A percentile compares a stretch with the other conserved stretches of the same genome.
These are phyloP conservation scores for Hydriomena furcata DNA, from an alignment of 2,888 invertebrate species.

Conservation along the genomic window DNA sequence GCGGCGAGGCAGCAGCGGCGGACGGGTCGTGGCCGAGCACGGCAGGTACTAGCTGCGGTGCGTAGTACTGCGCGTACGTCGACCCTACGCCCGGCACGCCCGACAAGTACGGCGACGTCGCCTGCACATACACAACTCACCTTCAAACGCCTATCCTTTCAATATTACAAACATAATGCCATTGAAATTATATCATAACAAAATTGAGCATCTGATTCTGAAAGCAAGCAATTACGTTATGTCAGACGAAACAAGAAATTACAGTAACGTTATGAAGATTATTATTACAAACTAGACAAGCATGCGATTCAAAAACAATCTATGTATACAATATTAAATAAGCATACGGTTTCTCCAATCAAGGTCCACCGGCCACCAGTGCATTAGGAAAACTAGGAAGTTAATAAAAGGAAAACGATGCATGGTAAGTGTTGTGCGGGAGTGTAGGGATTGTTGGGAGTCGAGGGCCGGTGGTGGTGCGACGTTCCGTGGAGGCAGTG, in stretches of 20 bases:
- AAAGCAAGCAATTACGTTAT: conserved; percentile 16
- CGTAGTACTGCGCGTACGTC: conserved; percentile 96
- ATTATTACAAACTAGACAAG: conserved; percentile 60
- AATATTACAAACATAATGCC: not conserved
- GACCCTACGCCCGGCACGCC: conserved; percentile 95
- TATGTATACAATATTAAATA: conserved; percentile 61
- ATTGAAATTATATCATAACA: conserved; percentile 10
- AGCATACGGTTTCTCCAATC: conserved; percentile 69
- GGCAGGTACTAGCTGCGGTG: conserved; percentile 94
- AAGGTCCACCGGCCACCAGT: conserved; percentile 74
- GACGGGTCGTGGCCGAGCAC: conserved; percentile 95
- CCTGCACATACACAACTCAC: conserved; percentile 78
- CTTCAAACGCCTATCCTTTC: conserved; percentile 18
- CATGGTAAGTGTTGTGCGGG: conserved; percentile 35
- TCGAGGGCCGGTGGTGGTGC: conserved; percentile 56
- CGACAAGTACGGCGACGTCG: conserved; percentile 95
- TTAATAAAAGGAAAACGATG: conserved; percentile 36
- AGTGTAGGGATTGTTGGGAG: conserved; percentile 33
- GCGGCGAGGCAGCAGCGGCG: conserved; percentile 89
- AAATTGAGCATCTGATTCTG: conserved; percentile 13
- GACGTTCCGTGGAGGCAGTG: conserved; percentile 46
- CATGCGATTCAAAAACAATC: conserved; percentile 61
- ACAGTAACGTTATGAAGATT: not conserved
- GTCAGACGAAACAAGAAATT: not conserved
- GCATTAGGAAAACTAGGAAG: conserved; percentile 45